These are phyloP conservation scores for Garra rufa DNA, from an alignment of 2,113 vertebrate genomes.

Conservation along the genomic window DNA sequence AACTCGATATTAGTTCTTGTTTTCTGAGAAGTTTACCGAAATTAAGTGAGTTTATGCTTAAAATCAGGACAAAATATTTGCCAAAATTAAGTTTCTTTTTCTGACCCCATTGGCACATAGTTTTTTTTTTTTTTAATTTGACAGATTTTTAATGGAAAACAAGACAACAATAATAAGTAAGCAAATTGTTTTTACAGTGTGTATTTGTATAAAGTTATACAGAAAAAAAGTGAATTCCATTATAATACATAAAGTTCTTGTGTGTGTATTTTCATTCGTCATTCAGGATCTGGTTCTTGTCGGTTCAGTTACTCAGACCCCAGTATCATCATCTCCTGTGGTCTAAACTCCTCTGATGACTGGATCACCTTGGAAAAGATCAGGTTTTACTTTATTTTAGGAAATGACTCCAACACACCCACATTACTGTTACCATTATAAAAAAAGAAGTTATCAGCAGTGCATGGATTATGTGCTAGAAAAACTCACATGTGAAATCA, in stretches of 20 bases:
- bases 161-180: not conserved
- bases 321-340: slow-evolving; percentile 88
- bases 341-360: slow-evolving; percentile 85
- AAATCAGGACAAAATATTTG: no score
- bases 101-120: no score
- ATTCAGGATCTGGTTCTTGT: slow-evolving; percentile 91
- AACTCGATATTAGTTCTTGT: not conserved
- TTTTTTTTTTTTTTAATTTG: no score
- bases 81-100: no score
- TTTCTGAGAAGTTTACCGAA: no score
- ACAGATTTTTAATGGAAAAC: not conserved
- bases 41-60: no score
- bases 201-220: not conserved
- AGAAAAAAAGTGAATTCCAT: not conserved
- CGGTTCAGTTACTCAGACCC: slow-evolving; percentile 96
- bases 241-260: not conserved
- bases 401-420: not conserved
- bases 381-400: slow-evolving; percentile 75
- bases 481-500: not conserved
- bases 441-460: not conserved
- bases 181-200: not conserved
- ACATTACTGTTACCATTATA: not conserved
- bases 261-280: slow-evolving; percentile 18
- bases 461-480: not conserved
- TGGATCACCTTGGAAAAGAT: slow-evolving; percentile 95